Evolutionary conservation across 2,113 vertebrate genomes (phyloP).

Genomic region (Actinemys pallida): DNA sequence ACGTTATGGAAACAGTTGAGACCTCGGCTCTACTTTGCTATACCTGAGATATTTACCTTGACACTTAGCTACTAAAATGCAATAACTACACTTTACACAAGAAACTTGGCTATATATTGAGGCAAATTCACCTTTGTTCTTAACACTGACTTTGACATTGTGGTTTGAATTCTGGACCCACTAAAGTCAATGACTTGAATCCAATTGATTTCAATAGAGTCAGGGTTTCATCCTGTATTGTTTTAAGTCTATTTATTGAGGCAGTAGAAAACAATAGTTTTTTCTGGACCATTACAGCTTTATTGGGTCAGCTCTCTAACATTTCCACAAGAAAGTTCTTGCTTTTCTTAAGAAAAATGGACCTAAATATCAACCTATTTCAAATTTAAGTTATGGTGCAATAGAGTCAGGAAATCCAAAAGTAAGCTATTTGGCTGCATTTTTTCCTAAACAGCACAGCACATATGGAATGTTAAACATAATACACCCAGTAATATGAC

Average conservation of each 20-base stretch:
- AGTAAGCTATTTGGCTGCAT: constrained; percentile 52
- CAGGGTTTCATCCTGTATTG: background rate
- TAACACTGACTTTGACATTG: background rate
- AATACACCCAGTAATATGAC: constrained; percentile 50
- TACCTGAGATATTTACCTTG: background rate
- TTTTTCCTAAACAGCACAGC: constrained; percentile 56
- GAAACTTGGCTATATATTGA: background rate
- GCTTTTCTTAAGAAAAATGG: background rate
- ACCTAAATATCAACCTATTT: background rate
- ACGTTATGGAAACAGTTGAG: background rate
- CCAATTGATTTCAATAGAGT: background rate
- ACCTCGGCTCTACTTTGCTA: background rate
- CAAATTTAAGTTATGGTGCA: background rate
- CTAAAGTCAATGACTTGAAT: background rate
- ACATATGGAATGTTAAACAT: constrained; percentile 69
- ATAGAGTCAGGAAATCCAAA: constrained; percentile 57
- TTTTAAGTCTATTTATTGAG: background rate
- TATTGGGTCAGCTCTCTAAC: background rate
- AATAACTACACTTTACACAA: background rate
- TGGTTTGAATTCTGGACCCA: background rate
- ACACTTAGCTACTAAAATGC: background rate
- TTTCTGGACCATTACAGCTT: background rate
- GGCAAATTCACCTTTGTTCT: background rate
- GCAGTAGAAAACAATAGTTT: background rate
- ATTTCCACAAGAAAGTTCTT: background rate